Evolutionary conservation across 2,113 vertebrate genomes (phyloP).

Genomic region (Morone saxatilis): DNA sequence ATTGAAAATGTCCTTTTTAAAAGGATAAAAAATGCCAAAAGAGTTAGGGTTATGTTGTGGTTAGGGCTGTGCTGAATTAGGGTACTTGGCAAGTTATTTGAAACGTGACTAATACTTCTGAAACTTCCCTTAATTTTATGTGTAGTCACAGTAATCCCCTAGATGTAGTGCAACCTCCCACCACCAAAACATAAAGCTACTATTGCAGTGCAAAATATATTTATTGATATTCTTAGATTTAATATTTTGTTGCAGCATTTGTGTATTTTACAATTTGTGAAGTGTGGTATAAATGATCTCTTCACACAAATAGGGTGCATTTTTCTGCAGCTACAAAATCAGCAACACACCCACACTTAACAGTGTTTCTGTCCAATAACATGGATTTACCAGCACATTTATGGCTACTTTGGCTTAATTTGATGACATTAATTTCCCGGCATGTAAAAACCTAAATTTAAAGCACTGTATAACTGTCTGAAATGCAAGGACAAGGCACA

Average conservation of each 20-base stretch:
- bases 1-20: no score
- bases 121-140: no score
- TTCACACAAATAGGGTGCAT: background rate
- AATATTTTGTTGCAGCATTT: background rate
- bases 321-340: background rate
- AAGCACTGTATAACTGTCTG: background rate
- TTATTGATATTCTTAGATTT: background rate
- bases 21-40: no score
- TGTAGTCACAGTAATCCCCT: background rate
- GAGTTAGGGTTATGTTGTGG: no score
- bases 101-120: no score
- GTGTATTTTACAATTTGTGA: background rate
- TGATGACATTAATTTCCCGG: background rate
- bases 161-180: background rate
- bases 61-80: no score
- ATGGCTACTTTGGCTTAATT: background rate
- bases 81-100: no score
- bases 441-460: background rate
- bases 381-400: background rate
- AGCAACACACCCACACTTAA: background rate
- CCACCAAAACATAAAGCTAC: background rate
- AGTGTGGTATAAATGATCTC: background rate
- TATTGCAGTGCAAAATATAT: background rate
- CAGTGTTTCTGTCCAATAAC: background rate
- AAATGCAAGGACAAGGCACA: background rate